A percentile compares a stretch with the other conserved stretches of the same genome.
Evolutionary conservation across 2,888 invertebrate genomes (phyloP).

Genomic region (Gari tellinella): DNA sequence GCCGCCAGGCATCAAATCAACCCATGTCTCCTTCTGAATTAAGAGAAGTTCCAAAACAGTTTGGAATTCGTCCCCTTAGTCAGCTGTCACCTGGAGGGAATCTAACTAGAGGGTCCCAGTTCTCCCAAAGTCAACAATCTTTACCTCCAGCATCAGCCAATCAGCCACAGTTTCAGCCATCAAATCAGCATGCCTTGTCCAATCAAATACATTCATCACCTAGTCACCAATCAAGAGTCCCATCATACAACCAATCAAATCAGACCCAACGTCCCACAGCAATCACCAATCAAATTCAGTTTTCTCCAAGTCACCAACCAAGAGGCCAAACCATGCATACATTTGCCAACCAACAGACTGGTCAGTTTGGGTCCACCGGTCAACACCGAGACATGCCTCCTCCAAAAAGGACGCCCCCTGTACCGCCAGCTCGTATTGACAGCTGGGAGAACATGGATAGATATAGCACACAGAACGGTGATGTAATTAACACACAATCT

Average conservation of each 20-base stretch:
- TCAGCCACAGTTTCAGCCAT: neutral
- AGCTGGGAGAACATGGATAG: conserved; percentile 60
- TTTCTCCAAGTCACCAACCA: neutral
- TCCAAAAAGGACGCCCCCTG: conserved; percentile 44
- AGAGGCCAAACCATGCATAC: no score
- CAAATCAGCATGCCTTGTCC: neutral
- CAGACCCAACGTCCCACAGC: neutral
- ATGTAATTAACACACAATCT: neutral
- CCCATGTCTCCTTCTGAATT: no score
- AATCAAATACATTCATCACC: neutral
- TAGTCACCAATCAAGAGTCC: neutral
- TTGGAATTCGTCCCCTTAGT: no score
- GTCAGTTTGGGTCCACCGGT: no score
- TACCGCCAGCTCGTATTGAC: conserved; percentile 55
- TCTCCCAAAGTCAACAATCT: conserved; percentile 5
- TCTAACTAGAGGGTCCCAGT: neutral
- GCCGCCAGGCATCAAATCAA: no score
- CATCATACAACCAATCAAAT: no score
- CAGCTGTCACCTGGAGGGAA: neutral
- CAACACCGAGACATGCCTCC: conserved; percentile 5
- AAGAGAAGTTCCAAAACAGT: no score
- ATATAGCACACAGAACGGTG: neutral
- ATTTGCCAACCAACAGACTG: no score
- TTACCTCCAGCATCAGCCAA: conserved; percentile 8
- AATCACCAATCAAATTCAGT: neutral